phyloP scores from a whole-genome alignment of 2,888 invertebrate species.

The Pammene fasciana region DNA sequence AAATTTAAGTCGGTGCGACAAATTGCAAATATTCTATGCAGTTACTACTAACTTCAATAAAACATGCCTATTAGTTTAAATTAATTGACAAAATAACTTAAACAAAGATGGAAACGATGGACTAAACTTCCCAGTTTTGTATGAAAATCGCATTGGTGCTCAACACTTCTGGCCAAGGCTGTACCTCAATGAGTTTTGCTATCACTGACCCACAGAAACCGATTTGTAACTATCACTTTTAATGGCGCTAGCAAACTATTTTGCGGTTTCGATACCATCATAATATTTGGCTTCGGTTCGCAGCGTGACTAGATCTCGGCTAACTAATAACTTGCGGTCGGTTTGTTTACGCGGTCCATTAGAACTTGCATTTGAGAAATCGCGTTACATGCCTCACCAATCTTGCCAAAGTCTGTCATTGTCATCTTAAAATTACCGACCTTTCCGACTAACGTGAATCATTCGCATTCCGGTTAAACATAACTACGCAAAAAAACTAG shows the following conservation, averaged over 20 bases:
- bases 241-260: conserved; percentile 77
- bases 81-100: too few species aligned
- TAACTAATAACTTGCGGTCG: conserved; percentile 74
- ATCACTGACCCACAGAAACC: conserved; percentile 56
- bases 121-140: too few species aligned
- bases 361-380: conserved; percentile 63
- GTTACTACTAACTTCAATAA: too few species aligned
- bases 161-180: not conserved
- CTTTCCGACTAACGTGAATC: conserved; percentile 34
- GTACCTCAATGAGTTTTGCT: conserved; percentile 43
- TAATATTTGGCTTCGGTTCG: conserved; percentile 69
- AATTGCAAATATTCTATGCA: too few species aligned
- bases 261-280: conserved; percentile 69
- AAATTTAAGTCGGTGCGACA: not conserved
- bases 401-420: conserved; percentile 49
- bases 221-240: conserved; percentile 80
- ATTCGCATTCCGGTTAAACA: conserved; percentile 5
- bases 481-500: conserved; percentile 14
- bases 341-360: conserved; percentile 56
- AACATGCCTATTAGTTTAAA: too few species aligned
- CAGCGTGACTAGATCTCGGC: conserved; percentile 45
- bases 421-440: conserved; percentile 47
- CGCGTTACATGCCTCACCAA: conserved; percentile 58
- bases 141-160: too few species aligned
- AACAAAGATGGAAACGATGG: too few species aligned